Evolutionary conservation across 1,140 invertebrate genomes (phyloP), one percentile per base, ranked within the genome.

Genomic region (Phocides pigmalion): DNA sequence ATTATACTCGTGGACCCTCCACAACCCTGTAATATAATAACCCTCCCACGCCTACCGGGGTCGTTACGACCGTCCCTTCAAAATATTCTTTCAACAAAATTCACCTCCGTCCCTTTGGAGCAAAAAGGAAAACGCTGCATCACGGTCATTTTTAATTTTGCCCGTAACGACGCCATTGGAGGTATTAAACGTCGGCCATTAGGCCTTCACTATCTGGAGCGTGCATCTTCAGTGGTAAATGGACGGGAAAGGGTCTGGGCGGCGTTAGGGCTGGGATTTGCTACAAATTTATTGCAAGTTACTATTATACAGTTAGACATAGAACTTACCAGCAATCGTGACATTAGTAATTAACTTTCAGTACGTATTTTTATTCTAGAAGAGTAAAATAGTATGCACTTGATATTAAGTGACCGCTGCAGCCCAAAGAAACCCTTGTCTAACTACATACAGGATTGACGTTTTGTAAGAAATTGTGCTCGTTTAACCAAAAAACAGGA

Each of bases 61-160:
- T 76, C 74, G 69, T 84, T 82, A 87, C 69, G 75, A 62, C 68
- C 68, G 68, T 81, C 81, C 84, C 83, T 81, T 82, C 84, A 61
- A 81, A 81, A 87, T 82, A 83, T 90, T 87, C 84, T 87, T 87
- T 87, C 81, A 89, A 82, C 80, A 80, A 80, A 78, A 81, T 78
- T 77, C 70, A 78, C 70, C 75, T 72, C 66, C 76, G 72, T 79
- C 81, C 83, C 79, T 81, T 87, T 62, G 46, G 65, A 77, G 77
- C 73, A 90, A 90, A 89, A 90, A 90, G 83, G 87, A 90, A 89
- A 87, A 72, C 76, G 87, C 86, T 70, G 74, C 76, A 80, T 90
- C 86, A 90, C 84, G 81, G 77, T 82, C 84, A 74, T 85, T 89
- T 90, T 89, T 90, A 89, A 90, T 89, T 90, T 88, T 75, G 74